Evolutionary conservation across 2,888 invertebrate genomes (phyloP).

Genomic region (Ischnura elegans): DNA sequence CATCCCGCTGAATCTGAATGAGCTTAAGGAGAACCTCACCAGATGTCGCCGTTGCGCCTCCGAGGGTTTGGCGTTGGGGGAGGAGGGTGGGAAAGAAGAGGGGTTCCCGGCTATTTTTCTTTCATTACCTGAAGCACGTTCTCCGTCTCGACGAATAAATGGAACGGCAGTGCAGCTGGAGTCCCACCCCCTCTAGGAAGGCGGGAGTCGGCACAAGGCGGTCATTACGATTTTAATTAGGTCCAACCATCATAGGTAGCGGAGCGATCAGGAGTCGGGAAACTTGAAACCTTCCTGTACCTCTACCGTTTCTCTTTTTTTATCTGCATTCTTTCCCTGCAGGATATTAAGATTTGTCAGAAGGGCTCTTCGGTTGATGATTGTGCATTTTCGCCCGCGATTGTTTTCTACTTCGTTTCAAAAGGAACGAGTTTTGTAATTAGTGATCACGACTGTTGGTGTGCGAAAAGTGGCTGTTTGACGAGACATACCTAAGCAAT

Average conservation of each 20-base stretch:
- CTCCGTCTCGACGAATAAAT: constrained; percentile 23
- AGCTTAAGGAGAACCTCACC: constrained; percentile 5
- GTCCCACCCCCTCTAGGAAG: neutral
- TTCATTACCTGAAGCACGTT: constrained; percentile 32
- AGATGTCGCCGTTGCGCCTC: neutral
- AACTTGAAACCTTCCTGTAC: neutral
- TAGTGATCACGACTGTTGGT: neutral
- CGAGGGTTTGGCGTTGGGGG: neutral
- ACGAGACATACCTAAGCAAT: neutral
- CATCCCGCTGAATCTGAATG: constrained; percentile 37
- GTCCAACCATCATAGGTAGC: neutral
- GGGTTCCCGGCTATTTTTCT: constrained; percentile 23
- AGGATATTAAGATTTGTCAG: neutral
- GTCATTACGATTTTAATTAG: constrained; percentile 22
- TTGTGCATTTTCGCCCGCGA: neutral
- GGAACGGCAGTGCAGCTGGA: constrained; percentile 23
- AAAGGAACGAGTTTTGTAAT: neutral
- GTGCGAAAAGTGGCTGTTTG: neutral
- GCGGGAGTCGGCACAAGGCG: neutral
- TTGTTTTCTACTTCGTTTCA: neutral
- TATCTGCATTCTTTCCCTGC: neutral
- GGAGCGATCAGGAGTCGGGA: neutral
- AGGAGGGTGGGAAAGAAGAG: neutral
- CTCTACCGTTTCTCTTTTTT: neutral
- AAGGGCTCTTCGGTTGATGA: neutral